Base-by-base conservation (phyloP, 1,140 invertebrate species). In the Neodiprion pinetum region DNA sequence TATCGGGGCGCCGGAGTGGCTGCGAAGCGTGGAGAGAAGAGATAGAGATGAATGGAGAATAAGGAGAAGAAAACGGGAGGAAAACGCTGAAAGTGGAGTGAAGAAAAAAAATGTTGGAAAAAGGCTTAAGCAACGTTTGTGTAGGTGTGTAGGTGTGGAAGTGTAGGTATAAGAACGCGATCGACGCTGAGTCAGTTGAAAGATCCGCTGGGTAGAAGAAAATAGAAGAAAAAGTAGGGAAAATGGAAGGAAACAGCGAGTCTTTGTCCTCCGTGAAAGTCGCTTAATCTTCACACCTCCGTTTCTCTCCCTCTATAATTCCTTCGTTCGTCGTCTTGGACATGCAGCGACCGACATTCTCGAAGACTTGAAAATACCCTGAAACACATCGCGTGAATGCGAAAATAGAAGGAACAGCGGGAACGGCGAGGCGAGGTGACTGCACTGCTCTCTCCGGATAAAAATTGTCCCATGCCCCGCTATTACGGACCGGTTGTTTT, bases 181-280 rank as follows among this genome's bases (percentile, higher is more conserved):
- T 9, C 53, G 53, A 61, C 53, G 53, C 11, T 61, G 53, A 61
- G 53, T 61, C 53, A 11, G 53, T 12, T 5, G n/a, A 61, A 7
- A 40, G 28, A 40, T 40, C 2, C 1, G 28, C 28, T 3, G 53
- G 28, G 28, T 40, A 61, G 53, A 61, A 14, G 53, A 61, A 61
- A 61, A 11, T 61, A 61, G n/a, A 5, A 61, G 53, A 61, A 61
- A 5, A 61, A 0, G 28, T 40, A 40, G 5, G 28, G 28, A 40
- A 40, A 40, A 40, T 72, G 75, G 74, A 40, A 50, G 75, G 67
- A 76, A 72, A 70, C 69, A 71, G 53, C 9, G 61, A 75, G 77
- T 73, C 75, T 81, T 81, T 79, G 78, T 80, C 70, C 78, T 28
- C 76, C 48, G 17, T 77, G 72, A 71, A 80, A 75, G 72, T 76